Base-by-base conservation (phyloP, 2,797 vertebrate species). In the Coendou prehensilis region DNA sequence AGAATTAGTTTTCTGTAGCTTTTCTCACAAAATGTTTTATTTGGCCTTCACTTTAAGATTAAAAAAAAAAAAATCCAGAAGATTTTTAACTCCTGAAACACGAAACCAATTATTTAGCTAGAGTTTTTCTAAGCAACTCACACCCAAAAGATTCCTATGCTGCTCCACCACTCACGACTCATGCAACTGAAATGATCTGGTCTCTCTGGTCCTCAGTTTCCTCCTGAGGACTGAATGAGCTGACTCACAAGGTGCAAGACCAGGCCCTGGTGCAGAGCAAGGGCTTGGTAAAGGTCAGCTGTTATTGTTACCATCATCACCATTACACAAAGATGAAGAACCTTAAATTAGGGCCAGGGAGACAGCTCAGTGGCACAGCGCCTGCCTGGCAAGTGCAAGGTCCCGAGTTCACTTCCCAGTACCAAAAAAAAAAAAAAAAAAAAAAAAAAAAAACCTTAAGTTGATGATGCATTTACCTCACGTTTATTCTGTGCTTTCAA, bases 21-120 rank as follows among this genome's bases (percentile, higher is more conserved):
- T 41, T 37, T 73, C 28, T 89, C 59, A 93, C 5, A 86, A 85
- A 91, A 87, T 33, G 9, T 47, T 87, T 93, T 92, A 64, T 82
- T 75, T 87, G 33, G 56, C 23, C 41, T 75, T 86, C 56, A 90
- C 11, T 61, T 59, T 89, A 93, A 82, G 33, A 61, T 82, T 33
- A n/a, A 79, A 75, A 69, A 37, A 75, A 15, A 45, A 93, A 73
- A 50, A 20, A 78, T 56, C 4, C 52, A 33, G 52, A 87, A 57
- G 57, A 57, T 37, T 89, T 87, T 85, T 75, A 95, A 90, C 13
- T 52, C 91, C 13, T 89, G 89, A 64, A 93, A 83, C 26, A 37
- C 0, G n/a, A 45, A 91, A 79, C 87, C 1, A 80, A 33, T 9
- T 80, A 59, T 86, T 54, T 61, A 91, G 41, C 2, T 69, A 37